Percentiles rank a stretch among this genome's conserved stretches.
phyloP scores from a whole-genome alignment of 2,888 invertebrate genomes.

The Caenorhabditis uteleia region DNA sequence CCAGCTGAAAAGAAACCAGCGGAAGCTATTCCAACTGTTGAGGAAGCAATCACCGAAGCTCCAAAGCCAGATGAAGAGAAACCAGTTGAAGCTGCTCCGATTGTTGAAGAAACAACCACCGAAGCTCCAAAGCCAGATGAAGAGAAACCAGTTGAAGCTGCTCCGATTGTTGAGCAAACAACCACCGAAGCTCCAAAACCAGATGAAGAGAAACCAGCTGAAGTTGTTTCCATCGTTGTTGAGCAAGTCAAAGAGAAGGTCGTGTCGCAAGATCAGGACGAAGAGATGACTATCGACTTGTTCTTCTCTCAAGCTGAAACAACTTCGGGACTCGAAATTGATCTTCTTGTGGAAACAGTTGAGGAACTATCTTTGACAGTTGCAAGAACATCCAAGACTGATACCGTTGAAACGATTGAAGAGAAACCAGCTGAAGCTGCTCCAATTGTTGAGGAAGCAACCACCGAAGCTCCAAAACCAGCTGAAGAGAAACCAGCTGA shows the following conservation, averaged over 20 bases:
- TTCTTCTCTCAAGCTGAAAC: too few species aligned
- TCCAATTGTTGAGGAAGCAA: background rate
- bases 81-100: background rate
- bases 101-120: too few species aligned
- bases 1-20: background rate
- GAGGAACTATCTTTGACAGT: too few species aligned
- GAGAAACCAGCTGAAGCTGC: background rate
- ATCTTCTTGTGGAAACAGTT: too few species aligned
- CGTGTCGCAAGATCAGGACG: too few species aligned
- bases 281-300: too few species aligned
- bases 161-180: too few species aligned
- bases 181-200: constrained; percentile 6
- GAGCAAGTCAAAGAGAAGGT: too few species aligned
- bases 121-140: constrained; percentile 7
- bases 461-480: constrained; percentile 1
- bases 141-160: constrained; percentile 1
- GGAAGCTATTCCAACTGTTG: constrained; percentile 1
- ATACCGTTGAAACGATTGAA: too few species aligned
- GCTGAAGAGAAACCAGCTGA: constrained; percentile 3
- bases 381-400: too few species aligned
- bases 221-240: too few species aligned
- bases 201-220: constrained; percentile 4
- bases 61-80: background rate
- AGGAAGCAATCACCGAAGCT: constrained; percentile 7
- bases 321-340: too few species aligned